Evolutionary conservation across 2,888 invertebrate species (phyloP), one percentile per base, ranked within the genome.

Genomic region (Pseudococcus longispinus): DNA sequence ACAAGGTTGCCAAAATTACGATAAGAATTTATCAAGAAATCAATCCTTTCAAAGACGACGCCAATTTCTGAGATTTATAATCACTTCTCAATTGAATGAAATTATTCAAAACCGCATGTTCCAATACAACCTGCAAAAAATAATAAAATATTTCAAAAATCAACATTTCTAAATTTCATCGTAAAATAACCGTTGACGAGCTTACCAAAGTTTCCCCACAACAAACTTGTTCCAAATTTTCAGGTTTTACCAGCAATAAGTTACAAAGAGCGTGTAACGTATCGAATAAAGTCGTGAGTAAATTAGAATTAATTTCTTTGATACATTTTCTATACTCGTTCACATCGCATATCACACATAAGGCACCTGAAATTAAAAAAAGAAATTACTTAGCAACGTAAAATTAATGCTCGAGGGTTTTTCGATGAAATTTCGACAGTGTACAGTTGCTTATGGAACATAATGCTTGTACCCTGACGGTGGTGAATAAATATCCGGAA

Each of bases 341-440:
- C 89, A 99, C 96, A 92, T 99, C 99, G 91, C 98, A 98, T 89
- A 99, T 97, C 2, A 97, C 97, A 90, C 97, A 95, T 96, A 99
- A 97, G 0, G 98, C 98, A 87, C 99, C 96, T 95, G 90, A 83
- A 91, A 90, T 87, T 87, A 55, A 88, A 80, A 87, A 32, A 51
- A 82, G 55, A 80, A 42, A 29, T 42, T 80, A 42, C 77, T 18
- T 29, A 42, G 77, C 77, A 80, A 42, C 20, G 2, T 0, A 20
- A 80, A 80, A 80, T 80, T 42, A n/a, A 20, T 6, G 1, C 2
- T 8, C 1, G 37, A 13, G 13, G 6, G 15, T 42, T 37, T 3
- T n/a, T 18, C 37, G 37, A 37, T 3, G n/a, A 80, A 42, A 80
- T 42, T 9, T 80, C 11, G 6, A 20, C 42, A 20, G 42, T 20